Base-by-base conservation (phyloP, 2,888 invertebrate genomes). In the Conchocele bisecta region DNA sequence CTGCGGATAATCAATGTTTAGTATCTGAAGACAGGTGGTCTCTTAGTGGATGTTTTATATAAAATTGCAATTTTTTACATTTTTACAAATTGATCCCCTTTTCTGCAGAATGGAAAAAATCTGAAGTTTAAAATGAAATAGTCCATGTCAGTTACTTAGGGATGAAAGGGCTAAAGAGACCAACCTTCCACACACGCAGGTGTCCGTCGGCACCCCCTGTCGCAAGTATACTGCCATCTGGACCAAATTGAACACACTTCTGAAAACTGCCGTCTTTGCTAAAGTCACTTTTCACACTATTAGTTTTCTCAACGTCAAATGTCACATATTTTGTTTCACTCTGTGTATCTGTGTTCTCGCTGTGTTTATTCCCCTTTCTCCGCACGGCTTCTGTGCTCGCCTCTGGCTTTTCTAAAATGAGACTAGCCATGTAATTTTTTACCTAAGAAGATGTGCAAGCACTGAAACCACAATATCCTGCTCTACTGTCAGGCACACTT, bases 161-260 rank as follows among this genome's bases (percentile, higher is more conserved):
- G n/a, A n/a, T n/a, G n/a, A n/a, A n/a, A n/a, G n/a, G n/a, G n/a
- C n/a, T n/a, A n/a, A n/a, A n/a, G n/a, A 59, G 37, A 35, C 22
- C 41, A 73, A 91, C 91, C 84, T 94, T 93, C 98, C 98, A 98
- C 11, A 98, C 91, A 61, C 97, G 93, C 33, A 98, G 92, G 86
- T 94, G 93, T 3, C 97, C 96, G 91, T 98, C 98, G 0, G 95
- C 95, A 29, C 98, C 98, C 46, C 97, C 98, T 0, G 98, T 98
- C 0, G 95, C 96, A 94, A 98, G 94, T 28, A 96, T 89, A 85
- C 94, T 94, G 9, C 95, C 95, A 89, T 94, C 94, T 42, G 93
- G 93, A 85, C 95, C 95, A 81, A 97, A 94, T 58, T 95, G 93
- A 15, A 97, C 96, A 64, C 97, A 95, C 89, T 97, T 94, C 90